Percentiles rank a stretch among this genome's conserved stretches.
Conservation (phyloP, 2,888 invertebrate genomes). For the Euplagia quadripunctaria region DNA sequence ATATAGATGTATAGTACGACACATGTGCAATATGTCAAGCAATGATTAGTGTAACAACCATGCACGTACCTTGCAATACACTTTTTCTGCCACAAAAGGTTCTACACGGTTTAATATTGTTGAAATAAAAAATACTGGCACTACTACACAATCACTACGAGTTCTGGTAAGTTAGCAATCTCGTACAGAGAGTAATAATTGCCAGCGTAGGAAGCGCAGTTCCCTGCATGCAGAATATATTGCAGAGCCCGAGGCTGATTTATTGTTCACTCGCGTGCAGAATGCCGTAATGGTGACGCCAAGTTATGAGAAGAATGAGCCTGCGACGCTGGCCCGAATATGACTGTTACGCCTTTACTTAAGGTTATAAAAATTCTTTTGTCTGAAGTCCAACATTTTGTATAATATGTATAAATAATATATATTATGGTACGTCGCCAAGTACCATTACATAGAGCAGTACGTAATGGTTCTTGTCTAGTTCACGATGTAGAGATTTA, state of each 20-base stretch:
- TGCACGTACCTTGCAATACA: neutral
- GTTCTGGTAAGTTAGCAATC: slow-evolving; percentile 58
- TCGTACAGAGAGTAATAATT: slow-evolving; percentile 66
- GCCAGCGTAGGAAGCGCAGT: slow-evolving; percentile 65
- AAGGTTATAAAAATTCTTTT: slow-evolving; percentile 69
- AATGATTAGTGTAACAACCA: too few relatives aligned
- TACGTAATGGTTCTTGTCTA: slow-evolving; percentile 24
- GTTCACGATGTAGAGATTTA: slow-evolving; percentile 25
- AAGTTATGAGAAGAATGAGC: slow-evolving; percentile 65
- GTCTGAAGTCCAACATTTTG: slow-evolving; percentile 59
- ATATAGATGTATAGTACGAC: neutral
- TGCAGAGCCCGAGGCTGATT: slow-evolving; percentile 71
- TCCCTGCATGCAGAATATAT: slow-evolving; percentile 70
- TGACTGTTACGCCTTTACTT: slow-evolving; percentile 62
- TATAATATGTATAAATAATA: slow-evolving; percentile 46
- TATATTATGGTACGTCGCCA: slow-evolving; percentile 40
- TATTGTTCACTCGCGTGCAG: slow-evolving; percentile 73
- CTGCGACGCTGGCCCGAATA: slow-evolving; percentile 63
- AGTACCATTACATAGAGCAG: slow-evolving; percentile 35
- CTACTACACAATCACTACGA: slow-evolving; percentile 6
- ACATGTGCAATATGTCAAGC: neutral
- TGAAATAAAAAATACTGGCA: slow-evolving; percentile 2
- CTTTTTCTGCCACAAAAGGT: neutral
- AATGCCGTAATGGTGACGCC: slow-evolving; percentile 75
- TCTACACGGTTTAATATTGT: neutral